A percentile compares a stretch with the other conserved stretches of the same genome.
These are phyloP conservation scores for Spilarctia lutea DNA, from an alignment of 2,888 invertebrate genomes.

Conservation along the genomic window DNA sequence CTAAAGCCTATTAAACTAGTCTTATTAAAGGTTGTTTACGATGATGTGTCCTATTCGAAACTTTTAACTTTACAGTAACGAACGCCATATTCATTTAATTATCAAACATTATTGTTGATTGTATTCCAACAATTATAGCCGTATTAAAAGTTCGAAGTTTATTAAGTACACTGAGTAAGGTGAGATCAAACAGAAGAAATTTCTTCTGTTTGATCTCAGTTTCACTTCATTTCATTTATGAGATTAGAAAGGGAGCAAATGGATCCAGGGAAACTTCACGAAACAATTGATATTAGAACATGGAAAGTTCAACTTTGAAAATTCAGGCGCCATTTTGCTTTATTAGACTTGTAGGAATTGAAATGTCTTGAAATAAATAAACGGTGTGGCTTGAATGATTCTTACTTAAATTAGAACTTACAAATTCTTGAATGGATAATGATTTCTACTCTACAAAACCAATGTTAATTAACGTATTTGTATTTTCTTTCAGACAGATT, in stretches of 20 bases:
- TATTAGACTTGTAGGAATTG: neutral
- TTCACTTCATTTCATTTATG: conserved; percentile 1
- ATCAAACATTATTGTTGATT: neutral
- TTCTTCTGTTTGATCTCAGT: neutral
- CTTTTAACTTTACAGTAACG: neutral
- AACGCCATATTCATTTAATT: neutral
- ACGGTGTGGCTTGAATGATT: neutral
- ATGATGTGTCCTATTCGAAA: too few relatives aligned
- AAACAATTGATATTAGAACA: neutral
- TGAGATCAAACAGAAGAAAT: too few relatives aligned
- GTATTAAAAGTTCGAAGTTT: neutral
- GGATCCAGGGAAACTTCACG: neutral
- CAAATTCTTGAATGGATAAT: neutral
- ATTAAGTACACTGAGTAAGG: neutral
- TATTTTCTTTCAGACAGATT: neutral
- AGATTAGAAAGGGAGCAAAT: conserved; percentile 28
- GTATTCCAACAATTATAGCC: neutral
- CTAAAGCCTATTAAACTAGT: too few relatives aligned
- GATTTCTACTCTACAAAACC: neutral
- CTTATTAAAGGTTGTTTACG: too few relatives aligned
- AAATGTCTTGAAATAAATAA: neutral
- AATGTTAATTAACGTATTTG: neutral
- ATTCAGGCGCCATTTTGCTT: neutral
- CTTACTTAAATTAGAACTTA: neutral
- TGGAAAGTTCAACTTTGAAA: neutral